Percentiles rank a stretch among this genome's conserved stretches.
These are phyloP conservation scores for Anthopleura sola DNA, from an alignment of 64 coral and sea anemone genomes.

Conservation along the genomic window DNA sequence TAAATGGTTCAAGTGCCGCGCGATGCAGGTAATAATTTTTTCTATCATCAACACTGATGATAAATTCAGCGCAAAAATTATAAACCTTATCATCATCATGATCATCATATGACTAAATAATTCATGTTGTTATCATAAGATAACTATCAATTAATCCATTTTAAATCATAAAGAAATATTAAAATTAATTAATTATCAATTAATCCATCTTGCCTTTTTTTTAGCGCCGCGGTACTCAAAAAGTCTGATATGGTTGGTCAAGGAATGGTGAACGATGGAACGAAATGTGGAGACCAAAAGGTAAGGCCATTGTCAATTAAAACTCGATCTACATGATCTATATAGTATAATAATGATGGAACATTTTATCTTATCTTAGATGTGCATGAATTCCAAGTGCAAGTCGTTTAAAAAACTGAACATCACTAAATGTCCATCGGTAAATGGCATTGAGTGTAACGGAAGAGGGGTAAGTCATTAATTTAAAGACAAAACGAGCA, in stretches of 20 bases:
- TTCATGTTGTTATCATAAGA: no score
- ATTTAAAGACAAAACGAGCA: no score
- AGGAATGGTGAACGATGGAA: constrained; percentile 65
- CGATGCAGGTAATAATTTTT: constrained; percentile 75
- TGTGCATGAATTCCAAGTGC: constrained; percentile 64
- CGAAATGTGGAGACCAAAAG: constrained; percentile 63
- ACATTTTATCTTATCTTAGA: constrained; percentile 6
- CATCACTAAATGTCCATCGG: constrained; percentile 44
- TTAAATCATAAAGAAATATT: no score
- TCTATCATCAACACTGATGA: no score
- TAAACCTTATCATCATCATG: no score
- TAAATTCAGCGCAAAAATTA: no score
- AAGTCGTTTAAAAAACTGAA: constrained; percentile 21
- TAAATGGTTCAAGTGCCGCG: not conserved
- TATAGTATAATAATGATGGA: no score
- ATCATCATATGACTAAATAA: no score
- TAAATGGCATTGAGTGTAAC: constrained; percentile 44
- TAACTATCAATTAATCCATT: not conserved
- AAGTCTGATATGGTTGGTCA: constrained; percentile 20
- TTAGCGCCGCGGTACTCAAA: constrained; percentile 56
- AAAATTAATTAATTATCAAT: no score
- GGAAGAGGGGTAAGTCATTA: constrained; percentile 50
- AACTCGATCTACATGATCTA: no score
- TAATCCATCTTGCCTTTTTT: not conserved
- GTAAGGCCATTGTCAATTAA: not conserved